Base-by-base conservation (phyloP, 2,797 vertebrate genomes). In the Austrolebias charrua region DNA sequence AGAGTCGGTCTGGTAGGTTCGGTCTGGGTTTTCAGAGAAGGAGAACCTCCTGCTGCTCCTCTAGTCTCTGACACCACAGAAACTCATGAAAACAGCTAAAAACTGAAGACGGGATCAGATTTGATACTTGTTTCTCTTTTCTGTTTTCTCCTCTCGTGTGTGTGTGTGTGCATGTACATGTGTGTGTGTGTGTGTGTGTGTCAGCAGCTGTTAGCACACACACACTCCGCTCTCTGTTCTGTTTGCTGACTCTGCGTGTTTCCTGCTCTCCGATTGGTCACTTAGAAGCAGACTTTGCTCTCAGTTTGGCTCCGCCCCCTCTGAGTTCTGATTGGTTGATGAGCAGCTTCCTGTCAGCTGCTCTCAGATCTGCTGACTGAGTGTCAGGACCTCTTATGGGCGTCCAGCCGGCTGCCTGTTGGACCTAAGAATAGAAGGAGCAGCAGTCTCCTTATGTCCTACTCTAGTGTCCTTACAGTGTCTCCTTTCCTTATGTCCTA, bases 371-470 rank as follows among this genome's bases (percentile, higher is more conserved):
- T 83, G 80, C 76, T 80, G 80, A 79, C 73, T 50, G 44, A 9
- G 52, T 55, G 57, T 84, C 75, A 82, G 89, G 86, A 81, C 88
- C 79, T 70, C 73, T 80, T 83, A 87, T 78, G 79, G 81, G 71
- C 70, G 79, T 82, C 79, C 81, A 79, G 68, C 64, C 56, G 18
- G 69, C 74, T 83, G 83, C 86, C 84, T 91, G 84, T 69, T 1
- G 49, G 54, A 3, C 45, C 87, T 92, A 91, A 83, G 86, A 89
- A 86, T 92, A 92, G 86, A 53, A n/a, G 33, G 51, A 24, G 42
- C 28, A 2, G 24, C 18, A 31, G 19, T 40, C 11, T 12, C 46
- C 33, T 20, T 10, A 19, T 15, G 11, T 58, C 48, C 48, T 63
- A 6, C 38, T 28, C n/a, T 58, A 31, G 8, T 40, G 6, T 28